Percentiles rank a stretch among this genome's conserved stretches.
phyloP scores from a whole-genome alignment of 2,113 vertebrate species.

The Rhynchopsitta pachyrhyncha region DNA sequence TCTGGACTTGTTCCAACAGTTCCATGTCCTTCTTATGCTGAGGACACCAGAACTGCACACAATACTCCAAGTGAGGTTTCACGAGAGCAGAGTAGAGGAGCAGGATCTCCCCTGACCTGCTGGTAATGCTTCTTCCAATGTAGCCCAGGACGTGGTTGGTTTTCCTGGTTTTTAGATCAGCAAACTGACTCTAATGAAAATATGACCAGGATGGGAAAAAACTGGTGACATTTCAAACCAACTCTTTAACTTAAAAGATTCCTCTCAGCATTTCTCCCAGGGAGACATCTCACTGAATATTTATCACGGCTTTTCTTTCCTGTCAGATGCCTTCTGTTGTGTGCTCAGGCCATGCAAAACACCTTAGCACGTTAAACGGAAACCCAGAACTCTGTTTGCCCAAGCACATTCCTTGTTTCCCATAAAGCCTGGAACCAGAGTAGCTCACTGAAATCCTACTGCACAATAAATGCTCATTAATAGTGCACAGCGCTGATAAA shows the following conservation, averaged over 20 bases:
- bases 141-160: background rate
- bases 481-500: conserved; percentile 25
- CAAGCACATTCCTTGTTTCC: background rate
- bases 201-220: background rate
- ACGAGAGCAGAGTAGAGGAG: background rate
- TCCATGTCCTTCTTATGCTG: background rate
- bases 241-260: background rate
- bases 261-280: background rate
- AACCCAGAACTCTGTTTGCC: background rate
- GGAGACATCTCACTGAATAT: background rate
- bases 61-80: background rate
- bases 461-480: conserved; percentile 63
- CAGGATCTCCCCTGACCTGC: background rate
- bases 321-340: background rate
- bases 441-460: conserved; percentile 25
- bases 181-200: background rate
- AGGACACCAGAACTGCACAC: background rate
- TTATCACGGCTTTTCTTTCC: background rate
- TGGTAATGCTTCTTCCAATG: background rate
- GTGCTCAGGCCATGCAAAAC: background rate
- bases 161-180: background rate
- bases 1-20: no score
- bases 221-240: background rate
- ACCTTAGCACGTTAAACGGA: background rate
- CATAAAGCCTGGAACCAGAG: background rate